These are phyloP conservation scores for Leptopilina syphax DNA, from an alignment of 2,888 invertebrate genomes.

Conservation along the genomic window DNA sequence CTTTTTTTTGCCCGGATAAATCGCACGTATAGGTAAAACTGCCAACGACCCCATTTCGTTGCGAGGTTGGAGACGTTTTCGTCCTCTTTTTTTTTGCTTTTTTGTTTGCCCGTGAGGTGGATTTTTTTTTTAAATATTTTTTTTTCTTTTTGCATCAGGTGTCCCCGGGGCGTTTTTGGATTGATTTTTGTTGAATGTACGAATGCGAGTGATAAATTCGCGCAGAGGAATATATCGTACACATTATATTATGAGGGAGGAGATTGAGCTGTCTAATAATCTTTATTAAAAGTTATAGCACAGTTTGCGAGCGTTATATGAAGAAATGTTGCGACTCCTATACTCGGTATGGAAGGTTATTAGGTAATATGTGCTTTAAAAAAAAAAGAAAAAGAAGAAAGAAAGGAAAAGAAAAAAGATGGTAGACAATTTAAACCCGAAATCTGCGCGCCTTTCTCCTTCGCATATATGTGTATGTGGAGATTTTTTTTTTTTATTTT, in stretches of 20 bases:
- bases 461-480: too few species aligned
- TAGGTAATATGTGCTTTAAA: slow-evolving; percentile 59
- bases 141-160: neutral
- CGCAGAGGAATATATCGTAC: slow-evolving; percentile 1
- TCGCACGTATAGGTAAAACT: neutral
- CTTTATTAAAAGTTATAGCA: slow-evolving; percentile 50
- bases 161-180: neutral
- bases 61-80: neutral
- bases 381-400: slow-evolving; percentile 59
- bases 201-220: slow-evolving; percentile 23
- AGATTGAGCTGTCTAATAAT: slow-evolving; percentile 39
- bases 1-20: slow-evolving; percentile 1
- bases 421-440: slow-evolving; percentile 7
- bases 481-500: too few species aligned
- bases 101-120: neutral
- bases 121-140: neutral
- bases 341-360: slow-evolving; percentile 23
- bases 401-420: too few species aligned
- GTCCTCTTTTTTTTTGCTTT: too few species aligned
- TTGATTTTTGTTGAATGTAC: slow-evolving; percentile 17
- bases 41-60: slow-evolving; percentile 43
- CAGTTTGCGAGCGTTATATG: slow-evolving; percentile 45
- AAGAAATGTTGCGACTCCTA: slow-evolving; percentile 38
- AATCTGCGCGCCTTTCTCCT: neutral
- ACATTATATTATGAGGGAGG: slow-evolving; percentile 2